phyloP scores from a whole-genome alignment of 2,888 invertebrate genomes.

The Oscheius sp. region DNA sequence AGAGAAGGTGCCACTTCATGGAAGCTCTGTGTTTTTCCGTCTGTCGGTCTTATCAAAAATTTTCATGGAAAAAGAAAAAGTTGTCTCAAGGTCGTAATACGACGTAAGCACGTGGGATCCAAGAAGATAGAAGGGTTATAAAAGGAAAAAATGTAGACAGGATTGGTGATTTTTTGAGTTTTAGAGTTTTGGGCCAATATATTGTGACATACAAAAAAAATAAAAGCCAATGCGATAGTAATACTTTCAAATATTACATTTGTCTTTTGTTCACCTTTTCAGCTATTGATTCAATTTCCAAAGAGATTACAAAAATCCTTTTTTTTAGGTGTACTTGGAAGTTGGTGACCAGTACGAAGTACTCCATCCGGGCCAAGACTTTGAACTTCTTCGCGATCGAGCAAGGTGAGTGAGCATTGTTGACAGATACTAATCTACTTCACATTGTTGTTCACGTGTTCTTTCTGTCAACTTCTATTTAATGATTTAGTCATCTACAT shows the following conservation, averaged over 20 bases:
- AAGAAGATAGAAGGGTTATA: neutral
- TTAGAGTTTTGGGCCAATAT: too few relatives aligned
- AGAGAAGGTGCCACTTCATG: neutral
- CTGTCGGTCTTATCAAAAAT: neutral
- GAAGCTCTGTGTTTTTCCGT: too few relatives aligned
- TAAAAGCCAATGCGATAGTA: too few relatives aligned
- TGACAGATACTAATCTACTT: neutral
- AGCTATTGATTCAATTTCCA: too few relatives aligned
- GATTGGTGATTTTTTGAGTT: too few relatives aligned
- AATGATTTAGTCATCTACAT: neutral
- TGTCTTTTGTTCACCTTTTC: too few relatives aligned
- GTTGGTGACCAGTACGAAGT: slow-evolving; percentile 34
- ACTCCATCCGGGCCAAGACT: slow-evolving; percentile 29
- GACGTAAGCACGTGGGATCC: neutral
- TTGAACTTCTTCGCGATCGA: slow-evolving; percentile 23
- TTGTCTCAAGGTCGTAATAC: neutral
- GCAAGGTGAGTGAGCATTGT: slow-evolving; percentile 15
- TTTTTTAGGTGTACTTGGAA: slow-evolving; percentile 31
- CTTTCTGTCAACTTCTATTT: slow-evolving; percentile 2
- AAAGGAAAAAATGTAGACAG: too few relatives aligned
- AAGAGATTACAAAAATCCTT: too few relatives aligned
- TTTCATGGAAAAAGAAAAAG: neutral
- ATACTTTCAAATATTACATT: too few relatives aligned
- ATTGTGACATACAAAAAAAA: too few relatives aligned
- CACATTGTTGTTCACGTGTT: neutral